Conservation (phyloP, 2,888 invertebrate genomes). For the Apamea sordens region DNA sequence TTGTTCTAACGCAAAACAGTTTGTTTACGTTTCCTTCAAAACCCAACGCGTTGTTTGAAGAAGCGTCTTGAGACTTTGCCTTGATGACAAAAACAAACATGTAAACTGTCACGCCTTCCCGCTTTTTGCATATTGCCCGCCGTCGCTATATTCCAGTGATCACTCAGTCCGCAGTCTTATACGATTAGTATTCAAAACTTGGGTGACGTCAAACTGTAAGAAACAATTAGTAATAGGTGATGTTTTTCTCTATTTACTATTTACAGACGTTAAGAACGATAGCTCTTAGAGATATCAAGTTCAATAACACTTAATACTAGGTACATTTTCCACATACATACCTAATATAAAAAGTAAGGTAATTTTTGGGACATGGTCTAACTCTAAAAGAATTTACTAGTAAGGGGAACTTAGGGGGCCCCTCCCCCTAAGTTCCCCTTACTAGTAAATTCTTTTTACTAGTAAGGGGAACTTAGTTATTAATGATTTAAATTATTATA, state of each 20-base stretch:
- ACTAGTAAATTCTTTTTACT: too few species aligned
- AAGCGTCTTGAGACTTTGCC: background rate
- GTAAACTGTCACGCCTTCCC: background rate
- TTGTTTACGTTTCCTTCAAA: background rate
- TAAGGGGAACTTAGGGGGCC: background rate
- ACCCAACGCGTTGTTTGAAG: background rate
- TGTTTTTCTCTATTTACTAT: background rate
- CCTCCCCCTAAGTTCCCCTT: too few species aligned
- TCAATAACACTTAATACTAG: background rate
- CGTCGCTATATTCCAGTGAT: background rate
- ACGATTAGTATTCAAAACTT: background rate
- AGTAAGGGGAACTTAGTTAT: too few species aligned
- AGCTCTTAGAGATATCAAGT: constrained; percentile 11
- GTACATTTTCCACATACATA: background rate
- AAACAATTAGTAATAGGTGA: background rate
- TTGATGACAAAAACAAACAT: background rate
- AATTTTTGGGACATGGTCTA: background rate
- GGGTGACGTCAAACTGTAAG: background rate
- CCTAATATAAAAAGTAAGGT: background rate
- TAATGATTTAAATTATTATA: too few species aligned
- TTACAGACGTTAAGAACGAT: background rate
- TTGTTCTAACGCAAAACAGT: background rate
- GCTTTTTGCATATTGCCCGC: too few species aligned
- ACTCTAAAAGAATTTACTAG: too few species aligned
- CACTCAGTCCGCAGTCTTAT: background rate